phyloP scores from a whole-genome alignment of 2,797 vertebrate genomes.

The Masticophis lateralis region DNA sequence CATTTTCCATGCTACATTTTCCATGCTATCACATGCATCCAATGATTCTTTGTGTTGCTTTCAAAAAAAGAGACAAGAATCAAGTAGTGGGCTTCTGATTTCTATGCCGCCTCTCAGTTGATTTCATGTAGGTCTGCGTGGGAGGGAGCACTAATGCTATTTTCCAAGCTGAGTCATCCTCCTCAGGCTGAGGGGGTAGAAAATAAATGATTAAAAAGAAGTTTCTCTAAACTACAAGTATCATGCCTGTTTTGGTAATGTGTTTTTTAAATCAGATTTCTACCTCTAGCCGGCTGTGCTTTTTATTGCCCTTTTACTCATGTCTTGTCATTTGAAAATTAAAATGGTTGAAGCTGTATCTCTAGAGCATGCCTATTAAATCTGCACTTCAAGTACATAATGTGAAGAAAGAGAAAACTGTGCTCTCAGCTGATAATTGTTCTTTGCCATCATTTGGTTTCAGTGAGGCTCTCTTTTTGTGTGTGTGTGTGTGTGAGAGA shows the following conservation, averaged over 20 bases:
- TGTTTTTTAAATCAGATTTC: background rate
- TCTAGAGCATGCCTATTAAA: background rate
- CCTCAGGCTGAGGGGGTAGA: constrained; percentile 16
- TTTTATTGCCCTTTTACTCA: background rate
- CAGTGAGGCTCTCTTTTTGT: background rate
- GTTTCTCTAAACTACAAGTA: background rate
- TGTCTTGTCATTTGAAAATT: constrained; percentile 6
- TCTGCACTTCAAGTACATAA: background rate
- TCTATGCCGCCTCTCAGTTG: background rate
- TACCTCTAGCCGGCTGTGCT: background rate
- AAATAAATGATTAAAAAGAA: constrained; percentile 19
- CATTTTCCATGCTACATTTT: background rate
- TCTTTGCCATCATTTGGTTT: background rate
- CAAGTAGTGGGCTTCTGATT: background rate
- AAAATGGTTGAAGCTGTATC: background rate
- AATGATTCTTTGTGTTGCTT: background rate
- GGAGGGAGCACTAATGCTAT: constrained; percentile 17
- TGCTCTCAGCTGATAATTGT: background rate
- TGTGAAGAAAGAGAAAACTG: background rate
- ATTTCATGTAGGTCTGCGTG: accelerated
- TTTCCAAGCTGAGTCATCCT: constrained; percentile 49
- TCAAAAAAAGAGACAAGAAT: background rate
- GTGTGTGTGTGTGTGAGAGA: background rate
- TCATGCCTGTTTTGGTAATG: background rate
- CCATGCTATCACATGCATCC: background rate